Conservation (phyloP, 2,888 invertebrate genomes). For the Cabera pusaria region DNA sequence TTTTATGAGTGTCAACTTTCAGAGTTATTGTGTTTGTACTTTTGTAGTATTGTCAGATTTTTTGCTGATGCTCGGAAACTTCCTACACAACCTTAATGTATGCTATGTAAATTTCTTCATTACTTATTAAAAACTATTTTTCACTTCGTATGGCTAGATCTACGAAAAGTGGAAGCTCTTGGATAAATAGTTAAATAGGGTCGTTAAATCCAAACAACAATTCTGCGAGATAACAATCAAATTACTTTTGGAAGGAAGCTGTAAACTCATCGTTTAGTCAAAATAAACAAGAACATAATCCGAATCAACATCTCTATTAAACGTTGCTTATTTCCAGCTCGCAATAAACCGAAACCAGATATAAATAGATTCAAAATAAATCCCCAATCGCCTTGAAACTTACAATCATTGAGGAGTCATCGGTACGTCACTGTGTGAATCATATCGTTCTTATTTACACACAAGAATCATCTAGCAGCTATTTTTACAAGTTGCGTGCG, state of each 20-base stretch:
- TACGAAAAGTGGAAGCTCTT: too few relatives aligned
- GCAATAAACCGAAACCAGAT: slow-evolving; percentile 5
- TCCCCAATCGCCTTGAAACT: slow-evolving; percentile 10
- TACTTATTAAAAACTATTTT: too few relatives aligned
- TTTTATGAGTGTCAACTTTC: too few relatives aligned
- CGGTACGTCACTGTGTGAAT: slow-evolving; percentile 28
- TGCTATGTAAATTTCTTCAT: too few relatives aligned
- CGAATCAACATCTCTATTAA: slow-evolving; percentile 1
- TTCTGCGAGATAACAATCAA: not conserved
- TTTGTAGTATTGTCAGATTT: too few relatives aligned
- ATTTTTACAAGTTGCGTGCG: slow-evolving; percentile 21
- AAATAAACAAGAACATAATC: too few relatives aligned
- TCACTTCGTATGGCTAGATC: too few relatives aligned
- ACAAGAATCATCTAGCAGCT: slow-evolving; percentile 18
- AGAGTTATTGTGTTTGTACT: too few relatives aligned
- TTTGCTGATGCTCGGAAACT: too few relatives aligned
- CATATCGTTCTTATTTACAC: slow-evolving; percentile 28
- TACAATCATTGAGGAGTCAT: slow-evolving; percentile 27
- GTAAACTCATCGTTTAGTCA: not conserved
- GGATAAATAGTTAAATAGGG: too few relatives aligned
- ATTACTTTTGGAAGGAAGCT: not conserved
- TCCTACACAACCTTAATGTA: too few relatives aligned
- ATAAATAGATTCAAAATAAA: slow-evolving; percentile 7
- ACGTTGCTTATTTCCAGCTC: slow-evolving; percentile 8
- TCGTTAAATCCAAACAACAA: too few relatives aligned